Conservation (phyloP, 1,140 invertebrate species). For the Sinonovacula constricta region DNA sequence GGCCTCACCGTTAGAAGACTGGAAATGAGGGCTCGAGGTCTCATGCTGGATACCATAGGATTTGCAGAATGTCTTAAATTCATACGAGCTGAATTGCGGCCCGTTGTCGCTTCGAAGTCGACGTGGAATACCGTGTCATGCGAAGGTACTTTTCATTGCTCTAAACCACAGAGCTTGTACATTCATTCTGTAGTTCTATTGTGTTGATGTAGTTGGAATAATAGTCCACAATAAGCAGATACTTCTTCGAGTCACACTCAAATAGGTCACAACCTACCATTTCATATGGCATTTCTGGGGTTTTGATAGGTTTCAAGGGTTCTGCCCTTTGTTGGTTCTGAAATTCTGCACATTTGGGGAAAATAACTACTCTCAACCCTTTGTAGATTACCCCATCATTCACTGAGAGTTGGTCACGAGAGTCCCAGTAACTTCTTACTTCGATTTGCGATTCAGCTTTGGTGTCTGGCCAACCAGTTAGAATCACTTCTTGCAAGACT, state of each 20-base stretch:
- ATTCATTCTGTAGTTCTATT: too few relatives aligned
- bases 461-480: conserved; percentile 35
- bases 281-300: conserved; percentile 27
- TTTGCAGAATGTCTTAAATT: conserved; percentile 66
- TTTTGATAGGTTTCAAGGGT: conserved; percentile 17
- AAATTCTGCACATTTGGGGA: too few relatives aligned
- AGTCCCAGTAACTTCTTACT: not conserved
- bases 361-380: too few relatives aligned
- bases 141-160: conserved; percentile 48
- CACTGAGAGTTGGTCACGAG: not conserved
- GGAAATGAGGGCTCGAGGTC: conserved; percentile 58
- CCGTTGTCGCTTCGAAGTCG: conserved; percentile 78
- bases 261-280: conserved; percentile 49
- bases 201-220: conserved; percentile 52
- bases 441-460: not conserved
- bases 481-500: conserved; percentile 5
- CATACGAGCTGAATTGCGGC: conserved; percentile 75
- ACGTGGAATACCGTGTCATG: conserved; percentile 49
- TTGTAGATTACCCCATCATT: not conserved
- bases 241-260: conserved; percentile 38
- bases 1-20: conserved; percentile 53
- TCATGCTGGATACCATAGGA: conserved; percentile 50
- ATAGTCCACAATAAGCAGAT: conserved; percentile 55
- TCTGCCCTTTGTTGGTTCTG: conserved; percentile 5
- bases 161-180: too few relatives aligned